These are phyloP conservation scores for Coranthus polyacanthus DNA, from an alignment of 2,797 vertebrate species.

Conservation along the genomic window DNA sequence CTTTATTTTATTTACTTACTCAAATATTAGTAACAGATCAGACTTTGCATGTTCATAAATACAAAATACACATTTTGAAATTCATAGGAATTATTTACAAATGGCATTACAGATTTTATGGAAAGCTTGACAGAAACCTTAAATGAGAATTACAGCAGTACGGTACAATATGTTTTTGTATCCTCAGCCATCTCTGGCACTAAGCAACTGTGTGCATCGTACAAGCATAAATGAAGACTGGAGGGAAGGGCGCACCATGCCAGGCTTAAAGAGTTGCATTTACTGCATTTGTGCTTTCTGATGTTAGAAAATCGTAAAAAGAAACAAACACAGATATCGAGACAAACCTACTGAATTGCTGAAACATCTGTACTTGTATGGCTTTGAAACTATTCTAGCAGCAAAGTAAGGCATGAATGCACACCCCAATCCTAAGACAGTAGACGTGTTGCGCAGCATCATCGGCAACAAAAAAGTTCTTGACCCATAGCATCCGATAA, in stretches of 20 bases:
- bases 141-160: not conserved
- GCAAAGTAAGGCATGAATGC: not conserved
- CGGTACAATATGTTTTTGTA: not conserved
- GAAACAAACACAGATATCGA: not conserved
- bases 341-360: not conserved
- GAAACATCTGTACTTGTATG: not conserved
- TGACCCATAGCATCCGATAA: not conserved
- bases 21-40: too few species aligned
- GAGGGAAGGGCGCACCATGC: not conserved
- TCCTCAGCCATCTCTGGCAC: not conserved
- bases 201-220: slow-evolving; percentile 11
- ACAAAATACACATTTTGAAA: too few species aligned
- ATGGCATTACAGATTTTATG: not conserved
- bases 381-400: not conserved
- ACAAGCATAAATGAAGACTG: slow-evolving; percentile 11
- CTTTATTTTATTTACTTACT: too few species aligned
- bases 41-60: too few species aligned
- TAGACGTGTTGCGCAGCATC: too few species aligned
- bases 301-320: slow-evolving; percentile 9
- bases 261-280: slow-evolving; percentile 4
- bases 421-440: too few species aligned
- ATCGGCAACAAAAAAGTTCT: not conserved
- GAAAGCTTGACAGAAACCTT: not conserved
- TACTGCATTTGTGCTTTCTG: not conserved
- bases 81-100: too few species aligned